A percentile compares a stretch with the other conserved stretches of the same genome.
phyloP scores from a whole-genome alignment of 2,113 vertebrate species.

The Nothobranchius furzeri region DNA sequence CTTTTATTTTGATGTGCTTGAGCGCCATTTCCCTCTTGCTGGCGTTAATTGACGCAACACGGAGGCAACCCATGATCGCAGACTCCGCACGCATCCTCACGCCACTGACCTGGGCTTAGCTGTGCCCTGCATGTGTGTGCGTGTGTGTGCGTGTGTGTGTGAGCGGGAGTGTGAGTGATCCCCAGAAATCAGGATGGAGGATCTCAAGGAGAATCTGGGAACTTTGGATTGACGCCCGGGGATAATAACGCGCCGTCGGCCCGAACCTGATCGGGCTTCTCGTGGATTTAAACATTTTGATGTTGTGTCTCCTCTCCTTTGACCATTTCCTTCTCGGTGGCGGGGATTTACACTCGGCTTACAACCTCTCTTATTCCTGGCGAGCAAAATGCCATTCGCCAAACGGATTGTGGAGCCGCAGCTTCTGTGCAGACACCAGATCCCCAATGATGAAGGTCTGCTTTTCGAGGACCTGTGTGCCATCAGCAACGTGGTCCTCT shows the following conservation, averaged over 20 bases:
- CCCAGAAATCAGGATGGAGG: slow-evolving; percentile 76
- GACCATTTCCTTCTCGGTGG: slow-evolving; percentile 50
- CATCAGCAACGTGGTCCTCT: slow-evolving; percentile 91
- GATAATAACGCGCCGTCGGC: slow-evolving; percentile 67
- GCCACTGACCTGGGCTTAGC: slow-evolving; percentile 70
- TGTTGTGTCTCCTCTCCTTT: slow-evolving; percentile 66
- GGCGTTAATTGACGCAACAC: slow-evolving; percentile 43
- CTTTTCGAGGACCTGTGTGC: slow-evolving; percentile 89
- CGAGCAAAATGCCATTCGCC: slow-evolving; percentile 90
- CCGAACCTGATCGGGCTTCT: slow-evolving; percentile 66
- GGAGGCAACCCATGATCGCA: slow-evolving; percentile 75
- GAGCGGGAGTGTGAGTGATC: slow-evolving; percentile 76
- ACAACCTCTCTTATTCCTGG: slow-evolving; percentile 55
- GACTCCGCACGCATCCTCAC: slow-evolving; percentile 74
- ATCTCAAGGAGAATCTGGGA: slow-evolving; percentile 77
- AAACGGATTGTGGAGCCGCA: slow-evolving; percentile 95
- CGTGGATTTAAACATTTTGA: slow-evolving; percentile 70
- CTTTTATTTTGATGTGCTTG: slow-evolving; percentile 37
- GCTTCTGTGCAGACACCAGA: slow-evolving; percentile 89
- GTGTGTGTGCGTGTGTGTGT: slow-evolving; percentile 61
- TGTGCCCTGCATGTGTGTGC: slow-evolving; percentile 72
- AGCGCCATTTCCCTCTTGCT: slow-evolving; percentile 18
- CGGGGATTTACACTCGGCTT: slow-evolving; percentile 69
- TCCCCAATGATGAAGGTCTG: slow-evolving; percentile 82
- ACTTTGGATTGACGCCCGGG: slow-evolving; percentile 81